These are phyloP conservation scores for Drosophila baimaii DNA, from an alignment of 1,140 invertebrate species.

Conservation along the genomic window DNA sequence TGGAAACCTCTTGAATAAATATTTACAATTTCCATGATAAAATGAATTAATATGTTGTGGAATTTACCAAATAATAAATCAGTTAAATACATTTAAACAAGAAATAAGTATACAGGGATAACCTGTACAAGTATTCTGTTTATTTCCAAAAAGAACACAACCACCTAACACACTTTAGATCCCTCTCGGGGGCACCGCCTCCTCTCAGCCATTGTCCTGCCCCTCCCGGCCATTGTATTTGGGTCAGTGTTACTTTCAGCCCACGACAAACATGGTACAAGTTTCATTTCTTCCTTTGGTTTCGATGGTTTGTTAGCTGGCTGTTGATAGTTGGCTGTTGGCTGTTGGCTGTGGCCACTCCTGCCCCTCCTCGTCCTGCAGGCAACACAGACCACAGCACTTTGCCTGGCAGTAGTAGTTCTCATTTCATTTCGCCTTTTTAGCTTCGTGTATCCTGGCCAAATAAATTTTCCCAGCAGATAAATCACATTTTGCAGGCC, in stretches of 20 bases:
- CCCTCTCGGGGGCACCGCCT: background rate
- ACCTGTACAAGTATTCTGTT: background rate
- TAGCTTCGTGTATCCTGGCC: conserved; percentile 38
- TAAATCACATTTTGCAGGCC: conserved; percentile 56
- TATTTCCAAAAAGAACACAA: background rate
- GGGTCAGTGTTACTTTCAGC: conserved; percentile 47
- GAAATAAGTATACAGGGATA: too few relatives aligned
- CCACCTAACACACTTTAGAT: conserved; percentile 2
- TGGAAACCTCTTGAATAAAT: too few relatives aligned
- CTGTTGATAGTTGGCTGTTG: conserved; percentile 11
- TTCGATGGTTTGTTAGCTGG: conserved; percentile 17
- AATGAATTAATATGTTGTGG: too few relatives aligned
- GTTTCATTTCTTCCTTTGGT: conserved; percentile 16
- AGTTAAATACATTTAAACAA: too few relatives aligned
- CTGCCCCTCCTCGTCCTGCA: too few relatives aligned
- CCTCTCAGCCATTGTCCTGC: conserved; percentile 2
- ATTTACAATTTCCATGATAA: too few relatives aligned
- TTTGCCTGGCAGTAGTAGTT: conserved; percentile 21
- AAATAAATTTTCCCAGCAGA: conserved; percentile 62
- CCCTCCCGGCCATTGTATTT: conserved; percentile 18
- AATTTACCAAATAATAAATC: too few relatives aligned
- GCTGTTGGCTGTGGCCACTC: background rate
- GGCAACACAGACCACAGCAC: conserved; percentile 31
- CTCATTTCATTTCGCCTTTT: conserved; percentile 56
- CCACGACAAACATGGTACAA: conserved; percentile 48